phyloP scores from a whole-genome alignment of 2,113 vertebrate species.

The Psilopogon haemacephalus region DNA sequence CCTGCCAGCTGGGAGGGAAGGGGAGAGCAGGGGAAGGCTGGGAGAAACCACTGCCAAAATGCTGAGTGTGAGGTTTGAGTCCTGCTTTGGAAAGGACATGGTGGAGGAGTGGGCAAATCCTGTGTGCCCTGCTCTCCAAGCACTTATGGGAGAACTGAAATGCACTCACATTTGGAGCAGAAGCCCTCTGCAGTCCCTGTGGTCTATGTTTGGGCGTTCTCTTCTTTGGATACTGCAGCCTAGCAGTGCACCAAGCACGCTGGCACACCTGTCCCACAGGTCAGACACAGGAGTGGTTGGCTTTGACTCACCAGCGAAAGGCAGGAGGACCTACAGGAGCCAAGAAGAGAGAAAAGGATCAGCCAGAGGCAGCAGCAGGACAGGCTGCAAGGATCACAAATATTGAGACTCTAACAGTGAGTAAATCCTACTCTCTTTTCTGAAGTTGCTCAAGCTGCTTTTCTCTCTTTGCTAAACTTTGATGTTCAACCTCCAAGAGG shows the following conservation, averaged over 20 bases:
- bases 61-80: not conserved
- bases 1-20: slow-evolving; percentile 32
- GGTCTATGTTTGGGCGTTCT: not conserved
- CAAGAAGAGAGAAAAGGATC: not conserved
- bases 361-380: not conserved
- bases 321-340: not conserved
- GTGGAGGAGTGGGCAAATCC: not conserved
- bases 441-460: too few relatives aligned
- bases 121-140: not conserved
- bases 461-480: too few relatives aligned
- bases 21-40: not conserved
- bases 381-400: not conserved
- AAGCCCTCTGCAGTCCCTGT: not conserved
- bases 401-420: too few relatives aligned
- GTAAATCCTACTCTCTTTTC: too few relatives aligned
- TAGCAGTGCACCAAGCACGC: not conserved
- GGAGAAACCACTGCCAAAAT: not conserved
- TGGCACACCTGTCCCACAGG: rapidly evolving
- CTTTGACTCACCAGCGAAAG: not conserved
- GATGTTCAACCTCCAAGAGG: too few relatives aligned
- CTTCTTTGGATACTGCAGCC: not conserved
- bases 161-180: not conserved
- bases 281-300: not conserved
- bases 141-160: not conserved
- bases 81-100: not conserved